Conservation (phyloP, 2,113 vertebrate genomes). For the Collichthys lucidus region DNA sequence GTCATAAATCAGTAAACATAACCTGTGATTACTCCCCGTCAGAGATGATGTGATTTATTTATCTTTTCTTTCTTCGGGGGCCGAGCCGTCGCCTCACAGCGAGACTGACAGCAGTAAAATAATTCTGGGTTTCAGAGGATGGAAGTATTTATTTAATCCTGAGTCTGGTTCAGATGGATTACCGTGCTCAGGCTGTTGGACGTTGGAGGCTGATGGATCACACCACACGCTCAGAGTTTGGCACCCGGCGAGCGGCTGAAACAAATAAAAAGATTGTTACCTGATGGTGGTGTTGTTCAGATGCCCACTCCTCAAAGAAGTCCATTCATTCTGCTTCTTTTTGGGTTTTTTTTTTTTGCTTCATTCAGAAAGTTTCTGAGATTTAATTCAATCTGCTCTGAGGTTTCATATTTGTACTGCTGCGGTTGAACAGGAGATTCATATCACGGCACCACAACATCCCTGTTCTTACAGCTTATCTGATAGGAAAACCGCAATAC, state of each 20-base stretch:
- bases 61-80: slow-evolving; percentile 17
- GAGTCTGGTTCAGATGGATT: slow-evolving; percentile 69
- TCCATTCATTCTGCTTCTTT: neutral
- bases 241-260: slow-evolving; percentile 52
- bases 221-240: slow-evolving; percentile 51
- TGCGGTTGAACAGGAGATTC: slow-evolving; percentile 57
- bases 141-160: slow-evolving; percentile 73
- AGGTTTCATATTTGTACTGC: slow-evolving; percentile 56
- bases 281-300: slow-evolving; percentile 55
- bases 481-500: slow-evolving; percentile 38
- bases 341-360: neutral
- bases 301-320: slow-evolving; percentile 35
- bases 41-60: slow-evolving; percentile 53
- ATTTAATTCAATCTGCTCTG: slow-evolving; percentile 57
- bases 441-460: slow-evolving; percentile 24
- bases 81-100: neutral
- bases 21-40: neutral
- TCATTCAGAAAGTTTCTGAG: slow-evolving; percentile 19
- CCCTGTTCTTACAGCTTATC: slow-evolving; percentile 44
- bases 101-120: slow-evolving; percentile 62
- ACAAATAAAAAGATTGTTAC: slow-evolving; percentile 71
- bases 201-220: slow-evolving; percentile 56
- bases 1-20: slow-evolving; percentile 10
- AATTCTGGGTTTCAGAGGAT: slow-evolving; percentile 56
- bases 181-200: slow-evolving; percentile 45